Evolutionary conservation across 1,140 invertebrate genomes (phyloP).

Genomic region (Penaeus japonicus): DNA sequence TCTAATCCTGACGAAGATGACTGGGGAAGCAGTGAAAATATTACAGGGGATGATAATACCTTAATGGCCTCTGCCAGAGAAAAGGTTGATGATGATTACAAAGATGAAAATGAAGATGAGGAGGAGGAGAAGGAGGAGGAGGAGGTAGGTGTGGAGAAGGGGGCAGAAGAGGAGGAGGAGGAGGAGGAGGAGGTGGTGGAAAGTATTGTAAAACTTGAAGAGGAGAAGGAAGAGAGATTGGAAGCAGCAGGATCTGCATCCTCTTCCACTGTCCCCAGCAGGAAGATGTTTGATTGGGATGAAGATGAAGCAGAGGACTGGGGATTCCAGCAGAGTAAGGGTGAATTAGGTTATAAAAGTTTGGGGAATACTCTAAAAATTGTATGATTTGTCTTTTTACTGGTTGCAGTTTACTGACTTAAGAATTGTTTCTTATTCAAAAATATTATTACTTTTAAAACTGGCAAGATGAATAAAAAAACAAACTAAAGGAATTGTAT

Average conservation of each 20-base stretch:
- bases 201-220: not conserved
- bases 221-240: not conserved
- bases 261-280: not conserved
- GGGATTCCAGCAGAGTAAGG: constrained; percentile 25
- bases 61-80: not conserved
- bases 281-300: constrained; percentile 35
- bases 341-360: constrained; percentile 41
- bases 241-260: not conserved
- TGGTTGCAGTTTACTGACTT: not conserved
- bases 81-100: not conserved
- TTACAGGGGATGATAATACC: not conserved
- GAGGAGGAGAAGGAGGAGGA: not conserved
- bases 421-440: no score
- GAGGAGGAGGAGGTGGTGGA: not conserved
- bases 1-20: not conserved
- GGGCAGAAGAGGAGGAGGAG: not conserved
- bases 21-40: constrained; percentile 4
- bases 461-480: no score
- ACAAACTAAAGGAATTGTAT: no score
- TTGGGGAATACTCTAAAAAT: not conserved
- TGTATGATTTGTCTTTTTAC: no score
- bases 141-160: not conserved
- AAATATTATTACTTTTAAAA: no score
- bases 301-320: constrained; percentile 46
- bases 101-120: not conserved